These are phyloP conservation scores for Pseudolycoriella hygida DNA, from an alignment of 2,888 invertebrate genomes.

Conservation along the genomic window DNA sequence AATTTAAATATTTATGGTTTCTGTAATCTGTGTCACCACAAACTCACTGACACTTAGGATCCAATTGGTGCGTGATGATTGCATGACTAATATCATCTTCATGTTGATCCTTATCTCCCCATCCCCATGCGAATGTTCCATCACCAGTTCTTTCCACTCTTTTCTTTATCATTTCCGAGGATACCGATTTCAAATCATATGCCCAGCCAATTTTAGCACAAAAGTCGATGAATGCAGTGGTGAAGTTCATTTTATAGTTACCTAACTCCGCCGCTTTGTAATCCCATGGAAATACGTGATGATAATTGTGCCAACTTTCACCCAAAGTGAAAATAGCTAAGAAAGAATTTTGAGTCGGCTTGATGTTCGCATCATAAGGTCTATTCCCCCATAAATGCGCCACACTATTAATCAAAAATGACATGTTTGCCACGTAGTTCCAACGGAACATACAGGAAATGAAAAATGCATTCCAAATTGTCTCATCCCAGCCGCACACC, in stretches of 20 bases:
- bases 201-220: too few relatives aligned
- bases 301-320: constrained; percentile 77
- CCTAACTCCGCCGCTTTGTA: too few relatives aligned
- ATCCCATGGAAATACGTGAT: too few relatives aligned
- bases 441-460: constrained; percentile 60
- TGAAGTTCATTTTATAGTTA: constrained; percentile 50
- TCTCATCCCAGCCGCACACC: constrained; percentile 62
- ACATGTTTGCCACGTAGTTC: constrained; percentile 61
- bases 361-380: constrained; percentile 57
- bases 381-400: constrained; percentile 67
- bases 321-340: constrained; percentile 46
- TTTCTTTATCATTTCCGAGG: constrained; percentile 45
- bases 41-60: too few relatives aligned
- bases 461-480: constrained; percentile 44
- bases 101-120: constrained; percentile 52
- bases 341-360: constrained; percentile 43
- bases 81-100: constrained; percentile 36
- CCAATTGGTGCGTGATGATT: too few relatives aligned
- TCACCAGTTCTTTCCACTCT: constrained; percentile 58
- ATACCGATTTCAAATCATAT: constrained; percentile 71
- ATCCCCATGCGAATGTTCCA: constrained; percentile 62
- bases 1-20: too few relatives aligned
- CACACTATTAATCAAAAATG: constrained; percentile 81
- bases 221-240: constrained; percentile 60
- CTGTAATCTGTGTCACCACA: too few relatives aligned